Evolutionary conservation across 1,140 invertebrate species (phyloP), one percentile per base, ranked within the genome.

Genomic region (Nephila pilipes): DNA sequence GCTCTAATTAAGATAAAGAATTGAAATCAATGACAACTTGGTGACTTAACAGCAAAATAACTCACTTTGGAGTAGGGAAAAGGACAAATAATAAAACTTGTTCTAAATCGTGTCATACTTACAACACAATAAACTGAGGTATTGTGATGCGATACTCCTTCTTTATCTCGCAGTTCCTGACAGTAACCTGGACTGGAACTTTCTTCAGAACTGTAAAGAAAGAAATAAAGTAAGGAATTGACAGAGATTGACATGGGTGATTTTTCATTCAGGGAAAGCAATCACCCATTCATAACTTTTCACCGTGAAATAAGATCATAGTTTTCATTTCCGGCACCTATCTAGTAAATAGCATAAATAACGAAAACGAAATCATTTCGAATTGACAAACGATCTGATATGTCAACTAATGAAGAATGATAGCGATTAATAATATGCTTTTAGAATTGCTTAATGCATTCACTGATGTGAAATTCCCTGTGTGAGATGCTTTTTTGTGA

Each of bases 91-190:
- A 60, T 18, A 22, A 22, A 60, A 22, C 22, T 60, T 20, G 16
- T 20, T 60, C 58, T 79, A 16, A 79, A 18, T 18, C 16, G 10
- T 79, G 14, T 32, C n/a, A 63, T 87, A 92, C 90, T 85, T 85
- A 92, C 90, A 92, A 12, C 8, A 92, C 60, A 58, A 92, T 92
- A 57, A 85, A 69, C 46, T 92, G 90, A 14, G 90, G 81, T 85
- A 92, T 85, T 36, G 81, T 92, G 10, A 92, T 32, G 25, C 57
- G 80, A 22, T 22, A 63, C 36, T 29, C 60, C 54, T 92, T 14
- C 25, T 92, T 92, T 10, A n/a, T 75, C 20, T 85, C 90, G 16
- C 90, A 92, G 25, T 92, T 92, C 69, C 81, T 85, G 1, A 85
- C 90, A 14, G 90, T 69, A 8, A 92, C 81, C 55, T 92, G 55